phyloP scores from a whole-genome alignment of 2,113 vertebrate genomes.

The Epinephelus moara region DNA sequence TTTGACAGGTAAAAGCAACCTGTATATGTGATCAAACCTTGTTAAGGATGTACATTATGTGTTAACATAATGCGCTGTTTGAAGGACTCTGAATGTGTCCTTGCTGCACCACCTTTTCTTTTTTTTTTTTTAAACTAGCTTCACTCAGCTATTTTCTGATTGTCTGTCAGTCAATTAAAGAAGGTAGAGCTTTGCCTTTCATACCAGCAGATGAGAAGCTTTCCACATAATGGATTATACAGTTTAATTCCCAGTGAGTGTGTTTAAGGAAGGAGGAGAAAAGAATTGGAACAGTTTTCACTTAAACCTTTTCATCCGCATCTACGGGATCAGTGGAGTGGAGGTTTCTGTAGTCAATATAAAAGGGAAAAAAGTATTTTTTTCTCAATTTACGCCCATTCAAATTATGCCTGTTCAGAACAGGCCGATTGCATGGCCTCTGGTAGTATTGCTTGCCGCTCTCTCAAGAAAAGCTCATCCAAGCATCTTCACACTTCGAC shows the following conservation, averaged over 20 bases:
- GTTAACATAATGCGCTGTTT: conserved; percentile 1
- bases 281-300: conserved; percentile 28
- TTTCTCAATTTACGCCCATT: too few relatives aligned
- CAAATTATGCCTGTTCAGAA: too few relatives aligned
- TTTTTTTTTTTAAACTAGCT: neutral
- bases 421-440: too few relatives aligned
- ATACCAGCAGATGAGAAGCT: conserved; percentile 3
- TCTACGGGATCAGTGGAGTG: neutral
- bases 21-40: neutral
- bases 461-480: too few relatives aligned
- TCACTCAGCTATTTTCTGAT: conserved; percentile 32
- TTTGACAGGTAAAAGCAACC: neutral
- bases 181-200: conserved; percentile 26
- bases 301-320: conserved; percentile 32
- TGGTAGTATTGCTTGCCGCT: too few relatives aligned
- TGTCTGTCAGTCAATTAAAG: conserved; percentile 25
- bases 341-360: neutral
- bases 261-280: conserved; percentile 22
- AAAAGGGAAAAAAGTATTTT: neutral
- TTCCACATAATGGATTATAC: conserved; percentile 32
- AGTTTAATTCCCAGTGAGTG: conserved; percentile 39
- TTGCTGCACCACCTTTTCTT: conserved; percentile 7
- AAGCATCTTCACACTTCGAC: too few relatives aligned
- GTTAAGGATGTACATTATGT: neutral
- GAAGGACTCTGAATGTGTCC: conserved; percentile 26